Evolutionary conservation across 2,888 invertebrate species (phyloP).

Genomic region (Frankliniella intonsa): DNA sequence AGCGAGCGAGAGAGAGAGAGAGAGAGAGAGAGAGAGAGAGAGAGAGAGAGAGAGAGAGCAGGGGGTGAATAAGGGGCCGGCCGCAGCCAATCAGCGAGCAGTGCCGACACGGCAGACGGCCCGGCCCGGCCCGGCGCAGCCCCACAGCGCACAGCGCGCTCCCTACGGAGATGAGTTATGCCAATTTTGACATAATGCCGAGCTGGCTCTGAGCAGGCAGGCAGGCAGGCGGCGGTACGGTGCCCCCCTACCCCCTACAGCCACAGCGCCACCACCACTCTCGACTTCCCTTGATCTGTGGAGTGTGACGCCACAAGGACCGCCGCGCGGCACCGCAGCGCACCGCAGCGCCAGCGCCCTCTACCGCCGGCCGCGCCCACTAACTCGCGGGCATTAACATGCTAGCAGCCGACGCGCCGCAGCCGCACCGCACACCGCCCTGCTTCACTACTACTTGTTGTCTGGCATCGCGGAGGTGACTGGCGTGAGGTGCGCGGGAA

Average conservation of each 20-base stretch:
- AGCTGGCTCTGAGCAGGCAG: not conserved
- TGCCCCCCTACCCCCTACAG: not conserved
- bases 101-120: not conserved
- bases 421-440: not conserved
- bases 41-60: not conserved
- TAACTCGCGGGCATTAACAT: not conserved
- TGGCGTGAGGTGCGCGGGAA: too few species aligned
- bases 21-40: not conserved
- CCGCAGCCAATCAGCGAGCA: not conserved
- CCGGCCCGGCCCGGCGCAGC: not conserved
- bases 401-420: not conserved
- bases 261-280: not conserved
- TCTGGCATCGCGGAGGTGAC: too few species aligned
- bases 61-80: not conserved
- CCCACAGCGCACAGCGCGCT: not conserved
- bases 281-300: slow-evolving; percentile 22
- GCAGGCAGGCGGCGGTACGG: too few species aligned
- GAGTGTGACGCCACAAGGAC: slow-evolving; percentile 18
- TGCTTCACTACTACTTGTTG: not conserved
- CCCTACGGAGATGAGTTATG: slow-evolving; percentile 19
- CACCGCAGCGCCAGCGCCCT: not conserved
- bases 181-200: slow-evolving; percentile 25
- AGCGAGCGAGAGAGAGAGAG: not conserved
- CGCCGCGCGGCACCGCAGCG: not conserved
- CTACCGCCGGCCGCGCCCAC: too few species aligned